A percentile compares a stretch with the other conserved stretches of the same genome.
Conservation (phyloP, 2,888 invertebrate genomes). For the Hirtodrosophila alboralis region DNA sequence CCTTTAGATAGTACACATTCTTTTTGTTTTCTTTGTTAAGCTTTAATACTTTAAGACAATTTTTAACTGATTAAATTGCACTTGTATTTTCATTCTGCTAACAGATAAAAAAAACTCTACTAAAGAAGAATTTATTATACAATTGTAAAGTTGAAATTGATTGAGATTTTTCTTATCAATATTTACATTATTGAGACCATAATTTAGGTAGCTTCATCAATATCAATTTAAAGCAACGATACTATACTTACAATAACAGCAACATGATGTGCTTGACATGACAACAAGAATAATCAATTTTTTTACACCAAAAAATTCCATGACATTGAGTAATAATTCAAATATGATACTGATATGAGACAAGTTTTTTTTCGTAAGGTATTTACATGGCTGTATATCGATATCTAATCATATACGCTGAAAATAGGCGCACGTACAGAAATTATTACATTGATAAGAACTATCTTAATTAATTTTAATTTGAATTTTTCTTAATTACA, state of each 20-base stretch:
- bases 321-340: slow-evolving; percentile 29
- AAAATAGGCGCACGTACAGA: slow-evolving; percentile 40
- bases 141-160: background rate
- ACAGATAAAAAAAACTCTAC: slow-evolving; percentile 6
- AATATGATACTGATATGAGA: background rate
- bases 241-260: slow-evolving; percentile 6
- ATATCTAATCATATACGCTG: slow-evolving; percentile 38
- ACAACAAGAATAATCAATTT: slow-evolving; percentile 10
- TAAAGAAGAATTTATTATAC: background rate
- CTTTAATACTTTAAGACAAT: background rate
- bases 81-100: background rate
- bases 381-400: slow-evolving; percentile 2
- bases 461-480: background rate
- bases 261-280: slow-evolving; percentile 27
- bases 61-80: background rate
- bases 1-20: too few species aligned
- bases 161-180: slow-evolving; percentile 21
- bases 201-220: slow-evolving; percentile 33
- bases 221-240: slow-evolving; percentile 4
- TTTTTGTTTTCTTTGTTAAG: background rate
- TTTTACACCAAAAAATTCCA: slow-evolving; percentile 12
- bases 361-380: background rate
- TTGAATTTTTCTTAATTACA: slow-evolving; percentile 80
- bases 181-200: slow-evolving; percentile 19
- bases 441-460: slow-evolving; percentile 36